Evolutionary conservation across 2,113 vertebrate genomes (phyloP).

Genomic region (Rhabdornis inornatus): DNA sequence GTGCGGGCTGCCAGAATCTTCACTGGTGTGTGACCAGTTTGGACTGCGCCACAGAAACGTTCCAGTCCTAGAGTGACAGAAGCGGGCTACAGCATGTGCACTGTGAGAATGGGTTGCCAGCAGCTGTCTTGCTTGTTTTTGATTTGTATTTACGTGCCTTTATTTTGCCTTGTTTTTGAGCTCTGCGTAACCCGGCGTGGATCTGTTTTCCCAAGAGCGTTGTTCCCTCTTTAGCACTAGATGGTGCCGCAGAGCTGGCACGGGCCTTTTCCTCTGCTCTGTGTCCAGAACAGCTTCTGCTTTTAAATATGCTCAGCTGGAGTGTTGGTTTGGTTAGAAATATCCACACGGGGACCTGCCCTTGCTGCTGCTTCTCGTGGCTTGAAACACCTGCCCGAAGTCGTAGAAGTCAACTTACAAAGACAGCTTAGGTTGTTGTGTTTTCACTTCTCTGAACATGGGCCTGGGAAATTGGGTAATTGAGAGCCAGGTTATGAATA

Average conservation of each 20-base stretch:
- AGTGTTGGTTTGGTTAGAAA: not conserved
- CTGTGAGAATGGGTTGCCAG: not conserved
- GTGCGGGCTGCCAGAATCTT: not conserved
- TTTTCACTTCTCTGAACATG: not conserved
- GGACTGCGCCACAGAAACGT: rapidly evolving
- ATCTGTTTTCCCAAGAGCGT: not conserved
- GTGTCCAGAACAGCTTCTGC: not conserved
- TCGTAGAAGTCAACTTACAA: not conserved
- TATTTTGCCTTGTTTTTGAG: not conserved
- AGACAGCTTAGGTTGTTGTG: not conserved
- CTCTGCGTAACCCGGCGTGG: rapidly evolving
- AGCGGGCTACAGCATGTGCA: not conserved
- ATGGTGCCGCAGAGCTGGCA: not conserved
- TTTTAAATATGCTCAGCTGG: not conserved
- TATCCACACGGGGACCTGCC: not conserved
- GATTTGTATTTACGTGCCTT: not conserved
- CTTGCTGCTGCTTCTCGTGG: not conserved
- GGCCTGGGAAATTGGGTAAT: not conserved
- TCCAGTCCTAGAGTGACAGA: not conserved
- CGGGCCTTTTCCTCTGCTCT: not conserved
- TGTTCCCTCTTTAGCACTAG: not conserved
- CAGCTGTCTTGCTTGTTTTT: not conserved
- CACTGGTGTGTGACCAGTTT: not conserved
- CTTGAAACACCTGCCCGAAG: not conserved
- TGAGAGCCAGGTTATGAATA: not conserved